Evolutionary conservation across 2,113 vertebrate species (phyloP), one percentile per base, ranked within the genome.

Genomic region (Parus major): DNA sequence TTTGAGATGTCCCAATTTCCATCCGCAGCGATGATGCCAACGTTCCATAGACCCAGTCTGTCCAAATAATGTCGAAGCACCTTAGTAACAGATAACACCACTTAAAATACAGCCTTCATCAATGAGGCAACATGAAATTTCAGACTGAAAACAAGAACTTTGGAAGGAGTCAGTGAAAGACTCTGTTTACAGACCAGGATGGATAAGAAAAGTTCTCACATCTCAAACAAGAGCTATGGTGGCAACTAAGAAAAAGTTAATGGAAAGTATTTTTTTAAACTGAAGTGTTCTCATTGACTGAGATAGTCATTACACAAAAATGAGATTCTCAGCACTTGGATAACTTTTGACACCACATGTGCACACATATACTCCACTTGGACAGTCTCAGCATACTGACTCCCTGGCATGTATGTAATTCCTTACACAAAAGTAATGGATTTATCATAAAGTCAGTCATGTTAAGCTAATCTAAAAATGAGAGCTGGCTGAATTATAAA

Each of bases 21-120:
- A 86, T 99, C 99, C 24, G 99, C 98, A 70, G 98, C 98, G 66
- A 99, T 98, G 98, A 99, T 98, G 95, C 98, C 98, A 69, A 98
- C 29, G 72, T 96, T 97, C 75, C 84, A 91, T 55, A 99, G 98
- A 95, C 98, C 98, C 84, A 98, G 97, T 97, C 95, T 98, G 97
- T 99, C 98, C 98, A 99, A 97, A 85, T 49, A 97, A 42, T 98
- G 86, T 86, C 98, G 98, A 82, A 99, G 98, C 64, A 99, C 98
- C 99, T 99, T 98, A 81, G 96, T 61, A 96, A 98, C 93, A 98
- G 93, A 98, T 56, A 97, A 96, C 69, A 97, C 50, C 82, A 94
- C 92, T 93, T 96, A 90, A 95, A 96, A 87, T 15, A 87, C 55
- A 94, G 79, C 86, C 89, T 94, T 95, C 70, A 82, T n/a, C 76